A percentile compares a stretch with the other conserved stretches of the same genome.
phyloP scores from a whole-genome alignment of 2,888 invertebrate species.

The Apoderus coryli region DNA sequence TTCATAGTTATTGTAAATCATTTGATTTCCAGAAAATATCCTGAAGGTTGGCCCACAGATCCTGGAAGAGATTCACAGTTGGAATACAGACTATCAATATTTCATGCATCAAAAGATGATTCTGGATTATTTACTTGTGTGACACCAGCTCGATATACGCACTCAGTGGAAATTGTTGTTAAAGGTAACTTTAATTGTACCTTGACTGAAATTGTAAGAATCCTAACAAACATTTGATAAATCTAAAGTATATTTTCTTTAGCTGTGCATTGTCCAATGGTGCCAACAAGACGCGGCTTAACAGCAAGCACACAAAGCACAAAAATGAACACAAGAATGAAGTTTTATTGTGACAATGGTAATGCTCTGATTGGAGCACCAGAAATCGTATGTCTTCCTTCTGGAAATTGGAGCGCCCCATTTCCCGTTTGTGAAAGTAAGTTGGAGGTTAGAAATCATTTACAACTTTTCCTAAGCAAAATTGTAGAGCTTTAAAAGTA shows the following conservation, averaged over 20 bases:
- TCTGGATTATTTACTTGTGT: constrained; percentile 73
- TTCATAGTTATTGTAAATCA: too few species aligned
- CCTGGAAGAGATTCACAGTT: constrained; percentile 63
- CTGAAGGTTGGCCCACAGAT: constrained; percentile 73
- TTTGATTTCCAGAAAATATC: constrained; percentile 46
- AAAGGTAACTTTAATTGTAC: constrained; percentile 41
- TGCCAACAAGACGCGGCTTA: constrained; percentile 58
- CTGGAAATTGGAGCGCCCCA: constrained; percentile 75
- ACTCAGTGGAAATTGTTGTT: constrained; percentile 67
- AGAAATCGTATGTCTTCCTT: constrained; percentile 61
- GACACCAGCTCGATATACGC: constrained; percentile 69
- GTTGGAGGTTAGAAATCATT: too few species aligned
- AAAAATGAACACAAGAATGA: constrained; percentile 57
- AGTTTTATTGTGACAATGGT: constrained; percentile 65
- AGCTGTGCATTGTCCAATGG: constrained; percentile 66
- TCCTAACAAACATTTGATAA: too few species aligned
- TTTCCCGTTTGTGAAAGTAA: constrained; percentile 71
- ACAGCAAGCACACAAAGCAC: constrained; percentile 57
- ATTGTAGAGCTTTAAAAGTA: too few species aligned
- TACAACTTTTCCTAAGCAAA: too few species aligned
- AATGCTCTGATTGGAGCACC: constrained; percentile 66
- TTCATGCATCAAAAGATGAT: constrained; percentile 68
- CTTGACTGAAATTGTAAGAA: constrained; percentile 6
- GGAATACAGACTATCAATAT: constrained; percentile 69
- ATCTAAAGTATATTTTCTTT: constrained; percentile 10